phyloP scores from a whole-genome alignment of 2,113 vertebrate genomes.

The Tauraco erythrolophus region DNA sequence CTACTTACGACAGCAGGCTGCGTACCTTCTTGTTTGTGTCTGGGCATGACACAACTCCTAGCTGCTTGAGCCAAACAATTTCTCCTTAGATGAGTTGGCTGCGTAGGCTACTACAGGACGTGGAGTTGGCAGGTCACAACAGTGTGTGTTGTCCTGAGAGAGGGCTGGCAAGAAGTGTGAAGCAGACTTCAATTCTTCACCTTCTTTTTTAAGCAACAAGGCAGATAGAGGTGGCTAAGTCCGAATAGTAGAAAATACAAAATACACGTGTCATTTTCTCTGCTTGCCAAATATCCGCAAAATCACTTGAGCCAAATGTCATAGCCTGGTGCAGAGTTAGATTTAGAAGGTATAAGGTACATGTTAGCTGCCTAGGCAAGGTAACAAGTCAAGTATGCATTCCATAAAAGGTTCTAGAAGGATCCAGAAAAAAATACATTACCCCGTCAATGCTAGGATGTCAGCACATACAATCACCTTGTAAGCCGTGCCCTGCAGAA shows the following conservation, averaged over 20 bases:
- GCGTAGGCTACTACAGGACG: neutral
- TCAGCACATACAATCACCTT: neutral
- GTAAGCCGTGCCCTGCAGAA: neutral
- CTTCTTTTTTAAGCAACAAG: neutral
- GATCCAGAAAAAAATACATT: neutral
- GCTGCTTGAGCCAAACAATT: neutral
- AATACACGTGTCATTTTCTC: neutral
- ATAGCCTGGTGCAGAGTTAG: neutral
- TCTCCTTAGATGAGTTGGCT: neutral
- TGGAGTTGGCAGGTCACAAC: neutral
- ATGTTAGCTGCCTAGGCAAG: neutral
- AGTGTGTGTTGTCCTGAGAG: neutral
- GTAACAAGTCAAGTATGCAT: neutral
- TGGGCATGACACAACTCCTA: neutral
- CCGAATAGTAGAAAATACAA: neutral
- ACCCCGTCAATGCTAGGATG: neutral
- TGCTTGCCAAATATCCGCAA: neutral
- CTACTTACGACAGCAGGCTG: neutral
- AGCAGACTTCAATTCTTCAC: neutral
- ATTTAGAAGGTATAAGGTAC: neutral
- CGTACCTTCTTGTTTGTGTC: fast-evolving
- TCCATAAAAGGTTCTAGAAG: neutral
- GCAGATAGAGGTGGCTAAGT: neutral
- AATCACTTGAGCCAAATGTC: neutral
- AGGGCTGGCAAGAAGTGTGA: neutral